Evolutionary conservation across 1,140 invertebrate genomes (phyloP).

Genomic region (Macrostomum lignano): DNA sequence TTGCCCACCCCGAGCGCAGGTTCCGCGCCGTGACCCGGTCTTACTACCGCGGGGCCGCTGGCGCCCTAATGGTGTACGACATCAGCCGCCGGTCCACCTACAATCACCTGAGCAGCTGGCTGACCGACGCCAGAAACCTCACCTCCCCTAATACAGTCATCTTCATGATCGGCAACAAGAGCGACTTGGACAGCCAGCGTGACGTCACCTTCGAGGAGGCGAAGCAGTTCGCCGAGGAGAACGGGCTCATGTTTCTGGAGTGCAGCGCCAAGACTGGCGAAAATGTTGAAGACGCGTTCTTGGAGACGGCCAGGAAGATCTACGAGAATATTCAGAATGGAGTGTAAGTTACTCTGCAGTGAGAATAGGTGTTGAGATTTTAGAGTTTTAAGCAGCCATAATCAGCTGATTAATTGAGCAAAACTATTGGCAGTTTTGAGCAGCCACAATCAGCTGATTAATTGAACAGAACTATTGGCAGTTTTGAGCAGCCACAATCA

Average conservation of each 20-base stretch:
- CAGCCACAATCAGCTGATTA: too few relatives aligned
- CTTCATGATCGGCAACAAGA: constrained; percentile 96
- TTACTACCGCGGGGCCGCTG: constrained; percentile 87
- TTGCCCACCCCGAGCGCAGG: constrained; percentile 21
- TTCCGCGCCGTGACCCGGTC: constrained; percentile 67
- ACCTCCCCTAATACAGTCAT: constrained; percentile 97
- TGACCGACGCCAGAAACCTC: constrained; percentile 88
- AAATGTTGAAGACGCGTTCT: constrained; percentile 42
- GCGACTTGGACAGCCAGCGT: constrained; percentile 78
- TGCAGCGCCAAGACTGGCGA: too few relatives aligned
- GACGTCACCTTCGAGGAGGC: constrained; percentile 99
- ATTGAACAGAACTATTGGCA: too few relatives aligned
- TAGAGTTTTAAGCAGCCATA: too few relatives aligned
- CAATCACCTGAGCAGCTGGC: constrained; percentile 93
- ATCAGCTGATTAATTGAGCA: too few relatives aligned
- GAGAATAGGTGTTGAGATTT: too few relatives aligned
- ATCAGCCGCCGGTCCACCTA: constrained; percentile 55
- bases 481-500: too few relatives aligned
- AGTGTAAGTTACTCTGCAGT: constrained; percentile 79
- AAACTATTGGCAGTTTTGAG: too few relatives aligned
- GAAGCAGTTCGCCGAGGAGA: constrained; percentile 97
- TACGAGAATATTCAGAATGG: constrained; percentile 94
- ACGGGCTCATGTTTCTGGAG: too few relatives aligned
- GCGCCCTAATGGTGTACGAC: constrained; percentile 96
- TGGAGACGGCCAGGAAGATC: constrained; percentile 88